These are phyloP conservation scores for Ceraclea dissimilis DNA, from an alignment of 2,888 invertebrate genomes.

Conservation along the genomic window DNA sequence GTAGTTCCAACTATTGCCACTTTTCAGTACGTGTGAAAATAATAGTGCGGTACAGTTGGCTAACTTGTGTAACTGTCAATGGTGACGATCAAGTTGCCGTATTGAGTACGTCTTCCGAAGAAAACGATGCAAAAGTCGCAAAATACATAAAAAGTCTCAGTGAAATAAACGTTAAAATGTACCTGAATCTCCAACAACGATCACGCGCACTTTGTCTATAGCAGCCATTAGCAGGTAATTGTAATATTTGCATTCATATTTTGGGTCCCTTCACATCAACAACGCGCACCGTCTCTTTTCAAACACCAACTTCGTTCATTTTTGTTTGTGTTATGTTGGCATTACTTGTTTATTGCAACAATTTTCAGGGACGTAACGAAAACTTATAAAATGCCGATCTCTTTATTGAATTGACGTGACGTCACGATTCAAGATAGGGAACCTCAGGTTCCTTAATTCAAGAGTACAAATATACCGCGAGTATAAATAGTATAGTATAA, in stretches of 20 bases:
- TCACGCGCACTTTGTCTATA: slow-evolving; percentile 83
- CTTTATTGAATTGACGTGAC: no score
- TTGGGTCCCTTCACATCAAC: slow-evolving; percentile 1
- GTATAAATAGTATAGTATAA: no score
- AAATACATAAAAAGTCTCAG: neutral
- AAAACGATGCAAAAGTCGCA: neutral
- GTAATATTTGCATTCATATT: slow-evolving; percentile 8
- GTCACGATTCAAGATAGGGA: no score
- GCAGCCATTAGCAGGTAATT: slow-evolving; percentile 54
- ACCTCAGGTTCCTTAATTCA: no score
- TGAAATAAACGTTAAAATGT: slow-evolving; percentile 29
- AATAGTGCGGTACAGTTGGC: no score
- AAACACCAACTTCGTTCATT: neutral
- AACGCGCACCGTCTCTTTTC: slow-evolving; percentile 3
- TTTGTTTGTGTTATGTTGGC: slow-evolving; percentile 11
- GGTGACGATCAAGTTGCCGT: slow-evolving; percentile 9
- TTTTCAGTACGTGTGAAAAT: no score
- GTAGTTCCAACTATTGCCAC: no score
- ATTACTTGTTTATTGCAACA: neutral
- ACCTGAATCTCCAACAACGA: slow-evolving; percentile 90
- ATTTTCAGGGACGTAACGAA: neutral
- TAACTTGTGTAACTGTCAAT: slow-evolving; percentile 17
- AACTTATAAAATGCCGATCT: no score
- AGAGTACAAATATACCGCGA: no score
- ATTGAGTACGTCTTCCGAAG: slow-evolving; percentile 1